These are phyloP conservation scores for Damaliscus lunatus DNA, from an alignment of 2,113 vertebrate species.

Conservation along the genomic window DNA sequence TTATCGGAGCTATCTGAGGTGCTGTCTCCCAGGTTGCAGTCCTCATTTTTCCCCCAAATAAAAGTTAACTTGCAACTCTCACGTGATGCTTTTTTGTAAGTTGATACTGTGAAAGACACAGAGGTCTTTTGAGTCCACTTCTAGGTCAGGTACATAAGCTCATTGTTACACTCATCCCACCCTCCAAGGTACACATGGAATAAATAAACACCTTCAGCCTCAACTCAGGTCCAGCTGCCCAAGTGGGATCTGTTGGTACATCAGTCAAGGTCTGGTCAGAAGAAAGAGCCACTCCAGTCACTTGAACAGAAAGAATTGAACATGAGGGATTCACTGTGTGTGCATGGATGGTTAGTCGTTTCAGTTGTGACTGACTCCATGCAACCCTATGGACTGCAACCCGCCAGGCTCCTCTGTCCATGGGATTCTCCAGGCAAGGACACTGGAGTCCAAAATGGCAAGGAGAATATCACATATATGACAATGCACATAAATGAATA, in stretches of 20 bases:
- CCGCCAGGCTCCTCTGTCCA: neutral
- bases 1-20: neutral
- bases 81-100: neutral
- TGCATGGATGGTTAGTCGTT: rapidly evolving
- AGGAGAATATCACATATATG: neutral
- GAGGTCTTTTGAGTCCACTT: neutral
- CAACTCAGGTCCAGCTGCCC: neutral
- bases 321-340: neutral
- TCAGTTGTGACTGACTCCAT: neutral
- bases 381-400: neutral
- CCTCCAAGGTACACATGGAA: rapidly evolving
- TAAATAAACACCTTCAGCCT: neutral
- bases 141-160: neutral
- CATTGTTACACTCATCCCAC: neutral
- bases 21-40: neutral
- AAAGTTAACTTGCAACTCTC: neutral
- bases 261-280: neutral
- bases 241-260: neutral
- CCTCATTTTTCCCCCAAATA: neutral
- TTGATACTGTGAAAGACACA: neutral
- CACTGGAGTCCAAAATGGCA: neutral
- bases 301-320: neutral
- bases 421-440: neutral
- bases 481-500: neutral
- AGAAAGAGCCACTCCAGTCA: neutral